These are phyloP conservation scores for Megaceryle torquata DNA, from an alignment of 2,113 vertebrate genomes.

Conservation along the genomic window DNA sequence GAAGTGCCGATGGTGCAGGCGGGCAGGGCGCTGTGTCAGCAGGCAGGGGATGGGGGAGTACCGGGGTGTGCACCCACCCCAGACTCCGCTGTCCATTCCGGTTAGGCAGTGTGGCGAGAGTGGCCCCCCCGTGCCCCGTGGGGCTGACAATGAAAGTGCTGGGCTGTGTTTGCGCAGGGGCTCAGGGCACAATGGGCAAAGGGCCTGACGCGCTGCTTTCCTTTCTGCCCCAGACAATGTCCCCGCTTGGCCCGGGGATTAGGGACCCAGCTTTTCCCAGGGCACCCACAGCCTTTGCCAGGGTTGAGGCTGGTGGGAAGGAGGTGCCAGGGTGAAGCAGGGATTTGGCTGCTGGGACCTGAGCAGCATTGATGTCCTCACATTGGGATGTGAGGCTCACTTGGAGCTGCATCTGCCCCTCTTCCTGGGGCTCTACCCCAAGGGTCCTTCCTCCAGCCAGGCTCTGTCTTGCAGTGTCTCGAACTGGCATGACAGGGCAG, in stretches of 20 bases:
- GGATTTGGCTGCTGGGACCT: not conserved
- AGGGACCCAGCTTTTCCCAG: constrained; percentile 56
- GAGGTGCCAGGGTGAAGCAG: not conserved
- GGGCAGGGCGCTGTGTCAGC: constrained; percentile 62
- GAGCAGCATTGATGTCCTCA: not conserved
- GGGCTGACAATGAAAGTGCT: constrained; percentile 67
- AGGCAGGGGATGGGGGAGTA: not conserved
- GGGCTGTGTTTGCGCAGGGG: constrained; percentile 48
- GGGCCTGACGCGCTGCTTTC: constrained; percentile 68
- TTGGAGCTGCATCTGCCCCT: not conserved
- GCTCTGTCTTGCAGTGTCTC: not conserved
- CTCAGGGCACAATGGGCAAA: constrained; percentile 41
- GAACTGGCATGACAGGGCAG: not conserved
- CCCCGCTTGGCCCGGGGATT: constrained; percentile 53
- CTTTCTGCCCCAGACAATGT: constrained; percentile 61
- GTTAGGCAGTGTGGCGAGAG: constrained; percentile 57
- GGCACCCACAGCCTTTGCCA: constrained; percentile 30
- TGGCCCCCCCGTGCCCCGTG: not conserved
- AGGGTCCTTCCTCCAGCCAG: not conserved
- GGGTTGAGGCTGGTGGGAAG: not conserved
- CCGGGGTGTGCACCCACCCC: not conserved
- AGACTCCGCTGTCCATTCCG: constrained; percentile 51
- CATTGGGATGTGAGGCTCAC: fast-evolving
- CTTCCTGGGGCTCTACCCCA: fast-evolving
- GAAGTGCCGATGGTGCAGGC: constrained; percentile 42